Percentiles rank a stretch among this genome's conserved stretches.
phyloP scores from a whole-genome alignment of 2,113 vertebrate species.

The Lasiurus borealis region DNA sequence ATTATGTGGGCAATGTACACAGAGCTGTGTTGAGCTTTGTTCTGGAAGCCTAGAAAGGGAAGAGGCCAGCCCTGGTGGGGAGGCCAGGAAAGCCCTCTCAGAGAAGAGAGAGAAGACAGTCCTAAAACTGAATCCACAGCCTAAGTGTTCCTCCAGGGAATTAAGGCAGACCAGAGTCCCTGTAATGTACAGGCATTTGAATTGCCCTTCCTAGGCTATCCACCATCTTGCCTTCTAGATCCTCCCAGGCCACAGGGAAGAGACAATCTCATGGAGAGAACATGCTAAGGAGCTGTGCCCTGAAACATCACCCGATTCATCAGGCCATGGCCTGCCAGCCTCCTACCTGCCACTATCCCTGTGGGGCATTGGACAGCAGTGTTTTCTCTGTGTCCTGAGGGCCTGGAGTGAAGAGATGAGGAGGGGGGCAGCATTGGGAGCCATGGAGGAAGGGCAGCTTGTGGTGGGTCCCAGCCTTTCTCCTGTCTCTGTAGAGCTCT shows the following conservation, averaged over 20 bases:
- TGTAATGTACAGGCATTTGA: not conserved
- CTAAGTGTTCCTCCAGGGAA: not conserved
- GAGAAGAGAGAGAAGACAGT: not conserved
- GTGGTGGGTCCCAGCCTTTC: not conserved
- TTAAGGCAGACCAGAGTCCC: not conserved
- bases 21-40: not conserved
- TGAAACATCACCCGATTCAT: not conserved
- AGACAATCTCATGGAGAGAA: not conserved
- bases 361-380: not conserved
- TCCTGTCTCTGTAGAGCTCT: constrained; percentile 34
- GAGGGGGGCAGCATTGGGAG: not conserved
- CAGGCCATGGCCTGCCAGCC: not conserved
- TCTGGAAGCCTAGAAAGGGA: not conserved
- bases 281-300: not conserved
- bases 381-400: not conserved
- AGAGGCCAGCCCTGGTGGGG: no score
- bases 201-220: not conserved
- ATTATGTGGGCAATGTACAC: not conserved
- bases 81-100: not conserved
- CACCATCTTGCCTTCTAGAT: not conserved
- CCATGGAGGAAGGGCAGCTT: not conserved
- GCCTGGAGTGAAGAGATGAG: not conserved
- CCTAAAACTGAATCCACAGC: not conserved
- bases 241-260: not conserved
- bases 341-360: not conserved